A percentile compares a stretch with the other conserved stretches of the same genome.
Evolutionary conservation across 2,797 vertebrate species (phyloP).

Genomic region (Catharus ustulatus): DNA sequence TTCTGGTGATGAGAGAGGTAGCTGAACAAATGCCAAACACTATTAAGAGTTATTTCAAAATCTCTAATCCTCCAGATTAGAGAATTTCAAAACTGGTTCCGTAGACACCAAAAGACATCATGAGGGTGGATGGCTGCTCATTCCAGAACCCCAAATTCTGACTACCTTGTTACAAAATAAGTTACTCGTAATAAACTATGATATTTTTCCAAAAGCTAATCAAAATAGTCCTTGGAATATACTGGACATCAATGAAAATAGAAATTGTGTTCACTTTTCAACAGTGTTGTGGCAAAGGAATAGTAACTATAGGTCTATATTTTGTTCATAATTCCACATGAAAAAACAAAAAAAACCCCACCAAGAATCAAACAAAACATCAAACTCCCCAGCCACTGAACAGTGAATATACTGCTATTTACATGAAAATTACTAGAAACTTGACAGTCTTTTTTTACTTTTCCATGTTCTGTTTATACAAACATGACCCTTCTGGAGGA

Average conservation of each 20-base stretch:
- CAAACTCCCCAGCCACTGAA: accelerated
- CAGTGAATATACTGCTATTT: not conserved
- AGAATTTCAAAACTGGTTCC: not conserved
- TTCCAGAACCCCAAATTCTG: not conserved
- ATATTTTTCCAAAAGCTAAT: not conserved
- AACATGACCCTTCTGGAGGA: not conserved
- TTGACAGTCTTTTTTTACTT: not conserved
- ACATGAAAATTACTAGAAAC: not conserved
- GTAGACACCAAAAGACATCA: not conserved
- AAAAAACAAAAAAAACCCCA: accelerated
- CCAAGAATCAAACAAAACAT: not conserved
- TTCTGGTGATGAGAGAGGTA: slow-evolving; percentile 33
- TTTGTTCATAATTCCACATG: not conserved
- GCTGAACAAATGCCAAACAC: slow-evolving; percentile 35
- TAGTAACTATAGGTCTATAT: not conserved
- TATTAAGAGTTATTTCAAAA: not conserved
- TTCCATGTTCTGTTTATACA: not conserved
- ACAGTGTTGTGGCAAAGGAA: not conserved
- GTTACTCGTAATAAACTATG: not conserved
- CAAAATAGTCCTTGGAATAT: not conserved
- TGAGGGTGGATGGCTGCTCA: not conserved
- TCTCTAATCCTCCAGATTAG: not conserved
- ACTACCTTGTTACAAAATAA: not conserved
- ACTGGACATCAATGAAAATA: not conserved
- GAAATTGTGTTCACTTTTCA: not conserved